Evolutionary conservation across 2,888 invertebrate genomes (phyloP), one percentile per base, ranked within the genome.

Genomic region (Bellardia bayeri): DNA sequence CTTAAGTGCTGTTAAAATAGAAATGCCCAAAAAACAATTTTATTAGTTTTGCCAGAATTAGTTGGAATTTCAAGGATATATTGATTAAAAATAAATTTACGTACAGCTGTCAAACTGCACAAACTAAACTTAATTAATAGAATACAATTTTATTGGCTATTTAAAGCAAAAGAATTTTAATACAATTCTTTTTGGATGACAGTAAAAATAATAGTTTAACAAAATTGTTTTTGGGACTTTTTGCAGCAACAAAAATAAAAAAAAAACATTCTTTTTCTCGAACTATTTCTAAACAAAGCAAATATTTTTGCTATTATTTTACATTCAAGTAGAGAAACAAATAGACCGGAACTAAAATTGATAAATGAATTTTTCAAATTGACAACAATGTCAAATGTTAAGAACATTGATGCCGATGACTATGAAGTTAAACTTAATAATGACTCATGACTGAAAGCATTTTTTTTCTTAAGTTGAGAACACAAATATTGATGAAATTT

Each of bases 271-370:
- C 11, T 63, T 64, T 51, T 80, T 2, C 3, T 49, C 37, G 7
- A 49, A 58, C 8, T 23, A 71, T 54, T 54, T 7, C 13, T 72
- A 37, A 69, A 68, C 37, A 49, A 74, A 75, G 33, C n/a, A 45
- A 13, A 49, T 58, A 6, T 14, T 71, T 16, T 64, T 79, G 33
- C 30, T 14, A 23, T 79, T 49, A 33, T 37, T 56, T 66, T 14
- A 9, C 16, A 42, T 23, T 54, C 13, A 45, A 72, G 64, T 58
- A 23, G 72, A 6, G n/a, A n/a, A 61, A 42, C 51, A 80, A 79
- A 79, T 80, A 68, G 54, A 63, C 63, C 64, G 63, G 54, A 85
- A 85, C 42, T 69, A 69, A 85, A 56, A 51, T 11, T 75, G 69
- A 85, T 74, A 75, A 80, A 85, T 75, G 45, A 51, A 37, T 63